phyloP scores from a whole-genome alignment of 1,140 invertebrate species.

The Drosophila ogumai region DNA sequence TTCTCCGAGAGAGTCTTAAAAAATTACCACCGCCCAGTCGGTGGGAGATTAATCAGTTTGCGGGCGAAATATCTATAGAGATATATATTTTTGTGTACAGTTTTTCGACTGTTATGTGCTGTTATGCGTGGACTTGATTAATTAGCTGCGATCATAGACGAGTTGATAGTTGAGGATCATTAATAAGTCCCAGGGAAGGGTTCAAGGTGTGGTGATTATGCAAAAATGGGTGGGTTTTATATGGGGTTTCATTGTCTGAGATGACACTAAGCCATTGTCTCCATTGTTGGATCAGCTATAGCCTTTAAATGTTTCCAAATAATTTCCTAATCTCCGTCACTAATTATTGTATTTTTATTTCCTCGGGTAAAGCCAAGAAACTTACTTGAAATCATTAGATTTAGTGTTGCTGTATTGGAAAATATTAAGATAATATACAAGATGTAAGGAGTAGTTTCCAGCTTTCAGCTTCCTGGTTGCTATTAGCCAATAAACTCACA shows the following conservation, averaged over 20 bases:
- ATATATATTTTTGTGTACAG: slow-evolving; percentile 8
- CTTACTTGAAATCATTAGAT: neutral
- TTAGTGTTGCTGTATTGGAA: neutral
- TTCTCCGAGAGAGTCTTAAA: slow-evolving; percentile 33
- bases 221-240: slow-evolving; percentile 27
- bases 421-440: neutral
- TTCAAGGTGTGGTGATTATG: slow-evolving; percentile 47
- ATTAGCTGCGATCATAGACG: slow-evolving; percentile 53
- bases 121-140: slow-evolving; percentile 57
- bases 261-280: slow-evolving; percentile 7
- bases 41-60: slow-evolving; percentile 46
- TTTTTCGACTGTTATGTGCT: slow-evolving; percentile 12
- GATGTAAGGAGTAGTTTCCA: neutral
- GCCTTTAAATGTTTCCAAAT: slow-evolving; percentile 1
- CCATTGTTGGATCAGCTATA: neutral
- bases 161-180: slow-evolving; percentile 60
- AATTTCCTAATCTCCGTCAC: neutral
- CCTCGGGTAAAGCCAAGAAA: neutral
- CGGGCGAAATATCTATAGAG: slow-evolving; percentile 21
- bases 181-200: slow-evolving; percentile 40
- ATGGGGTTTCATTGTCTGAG: slow-evolving; percentile 4
- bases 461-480: neutral
- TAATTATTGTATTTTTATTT: neutral
- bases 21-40: slow-evolving; percentile 20
- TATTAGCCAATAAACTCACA: neutral